Percentiles rank a stretch among this genome's conserved stretches.
phyloP scores from a whole-genome alignment of 2,888 invertebrate genomes.

The Scaptomyza cyrtandrae region DNA sequence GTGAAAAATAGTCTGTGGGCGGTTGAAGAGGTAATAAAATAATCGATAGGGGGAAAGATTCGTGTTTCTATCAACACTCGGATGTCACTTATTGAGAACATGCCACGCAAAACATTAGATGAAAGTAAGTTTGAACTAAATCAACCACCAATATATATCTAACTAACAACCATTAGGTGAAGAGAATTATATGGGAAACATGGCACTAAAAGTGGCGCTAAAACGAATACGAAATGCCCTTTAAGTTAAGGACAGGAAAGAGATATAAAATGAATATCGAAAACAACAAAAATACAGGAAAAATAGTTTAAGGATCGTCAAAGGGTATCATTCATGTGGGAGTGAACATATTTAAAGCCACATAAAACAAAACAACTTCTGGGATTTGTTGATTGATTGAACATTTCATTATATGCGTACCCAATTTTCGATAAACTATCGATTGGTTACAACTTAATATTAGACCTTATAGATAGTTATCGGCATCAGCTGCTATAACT shows the following conservation, averaged over 20 bases:
- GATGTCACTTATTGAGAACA: slow-evolving; percentile 39
- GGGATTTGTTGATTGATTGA: too few relatives aligned
- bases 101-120: slow-evolving; percentile 32
- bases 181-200: slow-evolving; percentile 1
- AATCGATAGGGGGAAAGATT: slow-evolving; percentile 61
- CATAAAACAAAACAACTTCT: too few relatives aligned
- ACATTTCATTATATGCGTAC: too few relatives aligned
- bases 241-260: background rate
- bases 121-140: slow-evolving; percentile 34
- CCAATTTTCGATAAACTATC: too few relatives aligned
- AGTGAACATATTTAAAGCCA: too few relatives aligned
- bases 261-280: background rate
- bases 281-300: too few relatives aligned
- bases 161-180: slow-evolving; percentile 7
- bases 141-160: slow-evolving; percentile 41
- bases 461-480: too few relatives aligned
- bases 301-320: background rate
- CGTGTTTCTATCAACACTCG: slow-evolving; percentile 41
- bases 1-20: slow-evolving; percentile 34
- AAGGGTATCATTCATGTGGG: too few relatives aligned
- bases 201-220: background rate
- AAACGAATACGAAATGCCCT: slow-evolving; percentile 23
- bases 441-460: too few relatives aligned
- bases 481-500: too few relatives aligned
- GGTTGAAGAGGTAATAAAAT: slow-evolving; percentile 61